Evolutionary conservation across 2,113 vertebrate species (phyloP).

Genomic region (Ceyx cyanopectus): DNA sequence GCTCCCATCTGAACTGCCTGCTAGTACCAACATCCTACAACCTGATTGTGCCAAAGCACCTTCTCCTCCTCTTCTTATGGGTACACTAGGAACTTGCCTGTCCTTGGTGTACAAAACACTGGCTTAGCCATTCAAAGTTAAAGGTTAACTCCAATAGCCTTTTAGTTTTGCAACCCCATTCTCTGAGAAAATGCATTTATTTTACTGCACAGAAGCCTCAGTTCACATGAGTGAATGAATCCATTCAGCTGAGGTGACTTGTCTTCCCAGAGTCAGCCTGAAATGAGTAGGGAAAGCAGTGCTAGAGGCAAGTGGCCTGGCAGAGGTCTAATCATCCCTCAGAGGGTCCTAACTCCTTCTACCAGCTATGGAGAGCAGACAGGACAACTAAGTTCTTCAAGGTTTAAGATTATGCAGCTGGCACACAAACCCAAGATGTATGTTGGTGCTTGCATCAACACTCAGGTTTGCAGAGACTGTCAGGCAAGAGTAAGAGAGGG

Average conservation of each 20-base stretch:
- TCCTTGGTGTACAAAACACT: not conserved
- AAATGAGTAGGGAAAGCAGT: not conserved
- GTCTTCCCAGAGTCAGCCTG: not conserved
- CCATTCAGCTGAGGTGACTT: not conserved
- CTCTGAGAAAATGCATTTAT: not conserved
- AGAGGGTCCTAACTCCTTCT: not conserved
- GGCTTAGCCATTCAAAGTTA: conserved; percentile 19
- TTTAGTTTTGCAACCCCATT: not conserved
- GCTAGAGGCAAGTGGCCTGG: not conserved
- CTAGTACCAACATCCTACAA: not conserved
- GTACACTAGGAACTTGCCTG: not conserved
- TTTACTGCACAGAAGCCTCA: not conserved
- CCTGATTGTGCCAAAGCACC: not conserved
- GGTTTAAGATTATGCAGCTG: not conserved
- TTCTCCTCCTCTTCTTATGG: not conserved
- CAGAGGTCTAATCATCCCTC: not conserved
- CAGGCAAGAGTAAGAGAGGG: not conserved
- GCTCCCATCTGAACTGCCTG: not conserved
- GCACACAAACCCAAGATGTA: not conserved
- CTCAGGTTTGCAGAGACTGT: accelerated
- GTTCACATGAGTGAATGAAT: not conserved
- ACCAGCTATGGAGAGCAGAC: not conserved
- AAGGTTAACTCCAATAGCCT: conserved; percentile 30
- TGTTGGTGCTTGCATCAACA: not conserved
- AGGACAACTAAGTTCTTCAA: not conserved